phyloP scores from a whole-genome alignment of 1,140 invertebrate genomes.

The Zaprionus nigranus region DNA sequence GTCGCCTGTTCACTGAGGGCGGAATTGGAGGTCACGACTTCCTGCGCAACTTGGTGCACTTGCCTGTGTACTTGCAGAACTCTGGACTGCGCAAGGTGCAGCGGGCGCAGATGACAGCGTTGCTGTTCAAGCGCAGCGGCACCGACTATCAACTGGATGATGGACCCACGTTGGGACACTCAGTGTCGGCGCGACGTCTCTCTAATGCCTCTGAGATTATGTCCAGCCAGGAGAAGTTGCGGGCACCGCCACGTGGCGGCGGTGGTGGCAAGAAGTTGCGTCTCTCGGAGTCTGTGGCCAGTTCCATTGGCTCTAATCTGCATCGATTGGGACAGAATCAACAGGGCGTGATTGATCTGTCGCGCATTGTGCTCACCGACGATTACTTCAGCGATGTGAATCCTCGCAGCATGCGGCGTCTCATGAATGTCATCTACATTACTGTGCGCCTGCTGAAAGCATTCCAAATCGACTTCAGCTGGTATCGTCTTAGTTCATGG shows the following conservation, averaged over 20 bases:
- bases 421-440: constrained; percentile 99
- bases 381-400: constrained; percentile 99
- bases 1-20: constrained; percentile 93
- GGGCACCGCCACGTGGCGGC: constrained; percentile 77
- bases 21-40: constrained; percentile 97
- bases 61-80: constrained; percentile 99
- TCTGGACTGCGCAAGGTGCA: constrained; percentile 95
- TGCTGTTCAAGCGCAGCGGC: constrained; percentile 83
- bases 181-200: constrained; percentile 89
- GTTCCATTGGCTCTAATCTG: constrained; percentile 94
- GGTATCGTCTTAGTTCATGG: constrained; percentile 98
- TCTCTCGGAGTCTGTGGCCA: constrained; percentile 94
- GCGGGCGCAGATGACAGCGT: constrained; percentile 92
- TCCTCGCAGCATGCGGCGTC: constrained; percentile 96
- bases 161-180: constrained; percentile 85
- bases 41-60: constrained; percentile 97
- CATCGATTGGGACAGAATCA: constrained; percentile 88
- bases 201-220: constrained; percentile 92
- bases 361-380: constrained; percentile 95
- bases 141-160: constrained; percentile 74
- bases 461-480: constrained; percentile 99
- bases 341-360: constrained; percentile 89
- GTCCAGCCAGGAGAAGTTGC: constrained; percentile 90
- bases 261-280: constrained; percentile 88
- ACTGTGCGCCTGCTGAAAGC: constrained; percentile 98